These are phyloP conservation scores for Vanacampus margaritifer DNA, from an alignment of 2,113 vertebrate species.

Conservation along the genomic window DNA sequence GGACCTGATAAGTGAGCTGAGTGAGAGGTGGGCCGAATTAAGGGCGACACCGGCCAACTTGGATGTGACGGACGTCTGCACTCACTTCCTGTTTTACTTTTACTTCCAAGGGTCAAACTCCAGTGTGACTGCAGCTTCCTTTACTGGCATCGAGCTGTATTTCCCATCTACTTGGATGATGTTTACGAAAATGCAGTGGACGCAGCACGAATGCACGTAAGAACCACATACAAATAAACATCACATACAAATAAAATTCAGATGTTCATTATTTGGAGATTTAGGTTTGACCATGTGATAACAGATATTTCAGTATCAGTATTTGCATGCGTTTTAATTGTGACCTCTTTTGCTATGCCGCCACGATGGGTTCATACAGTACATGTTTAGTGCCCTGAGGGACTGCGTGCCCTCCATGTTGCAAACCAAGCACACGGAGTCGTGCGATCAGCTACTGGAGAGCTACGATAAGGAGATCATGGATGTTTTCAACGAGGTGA, in stretches of 20 bases:
- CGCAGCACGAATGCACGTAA: slow-evolving; percentile 90
- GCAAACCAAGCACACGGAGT: slow-evolving; percentile 88
- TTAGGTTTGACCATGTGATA: not conserved
- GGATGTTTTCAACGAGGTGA: slow-evolving; percentile 90
- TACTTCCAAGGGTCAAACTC: slow-evolving; percentile 78
- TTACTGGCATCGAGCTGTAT: slow-evolving; percentile 95
- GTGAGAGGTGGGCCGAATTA: slow-evolving; percentile 71
- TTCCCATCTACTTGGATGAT: slow-evolving; percentile 98
- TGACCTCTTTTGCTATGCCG: not conserved
- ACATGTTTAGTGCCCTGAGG: slow-evolving; percentile 94
- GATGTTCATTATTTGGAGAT: too few species aligned
- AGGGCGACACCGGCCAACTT: not conserved
- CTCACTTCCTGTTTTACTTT: not conserved
- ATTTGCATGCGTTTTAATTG: not conserved
- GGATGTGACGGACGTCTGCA: not conserved
- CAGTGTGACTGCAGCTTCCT: slow-evolving; percentile 95
- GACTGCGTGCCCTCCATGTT: slow-evolving; percentile 93
- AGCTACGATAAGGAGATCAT: slow-evolving; percentile 94
- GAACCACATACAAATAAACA: too few species aligned
- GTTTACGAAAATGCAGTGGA: slow-evolving; percentile 95
- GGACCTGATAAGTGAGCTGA: slow-evolving; percentile 93
- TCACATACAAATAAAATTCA: too few species aligned
- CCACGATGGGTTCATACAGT: slow-evolving; percentile 70
- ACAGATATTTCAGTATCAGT: not conserved
- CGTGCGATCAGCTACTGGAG: slow-evolving; percentile 84